Base-by-base conservation (phyloP, 2,113 vertebrate species). In the Melanotaenia duboulayi region DNA sequence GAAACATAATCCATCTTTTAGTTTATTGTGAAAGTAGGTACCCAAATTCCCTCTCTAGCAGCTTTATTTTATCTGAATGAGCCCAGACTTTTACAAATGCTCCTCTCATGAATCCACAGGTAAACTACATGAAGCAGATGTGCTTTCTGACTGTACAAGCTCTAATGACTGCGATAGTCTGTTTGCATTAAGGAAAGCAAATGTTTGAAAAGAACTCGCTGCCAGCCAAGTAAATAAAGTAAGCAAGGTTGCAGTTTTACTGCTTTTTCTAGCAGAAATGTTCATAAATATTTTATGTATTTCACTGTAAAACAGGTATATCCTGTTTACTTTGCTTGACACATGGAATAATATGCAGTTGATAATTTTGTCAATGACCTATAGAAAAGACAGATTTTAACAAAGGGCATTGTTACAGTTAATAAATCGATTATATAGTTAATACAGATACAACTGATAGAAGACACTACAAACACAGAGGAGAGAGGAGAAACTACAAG, bases 61-160 rank as follows among this genome's bases (percentile, higher is more conserved):
- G 25, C 56, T 83, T 48, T 85, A 35, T 79, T 85, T 85, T 79
- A 24, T 71, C 67, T 74, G 54, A 77, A 57, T 0, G 2, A 24
- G 25, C 39, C 40, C 57, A 65, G 25, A 62, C 25, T 69, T 68
- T 19, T 19, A 51, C 57, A 71, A 79, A 51, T 19, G 68, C 69
- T 54, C 52, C 55, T 56, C 63, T 78, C 69, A 84, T 77, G 71
- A 81, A 76, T 90, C 74, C 73, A 69, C 76, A 84, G 76, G 78
- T 82, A 82, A 78, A 82, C 70, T 73, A 50, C 69, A 50, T 58
- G 37, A 44, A 67, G 54, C 55, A 65, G 49, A 81, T 48, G 70
- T 75, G 61, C 81, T 85, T 81, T 71, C 51, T 84, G 66, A 64
- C 54, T 57, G 66, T 72, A 72, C 70, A 78, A 65, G 71, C 50